Conservation (phyloP, 2,888 invertebrate genomes). For the Lasioglossum leucozonium region DNA sequence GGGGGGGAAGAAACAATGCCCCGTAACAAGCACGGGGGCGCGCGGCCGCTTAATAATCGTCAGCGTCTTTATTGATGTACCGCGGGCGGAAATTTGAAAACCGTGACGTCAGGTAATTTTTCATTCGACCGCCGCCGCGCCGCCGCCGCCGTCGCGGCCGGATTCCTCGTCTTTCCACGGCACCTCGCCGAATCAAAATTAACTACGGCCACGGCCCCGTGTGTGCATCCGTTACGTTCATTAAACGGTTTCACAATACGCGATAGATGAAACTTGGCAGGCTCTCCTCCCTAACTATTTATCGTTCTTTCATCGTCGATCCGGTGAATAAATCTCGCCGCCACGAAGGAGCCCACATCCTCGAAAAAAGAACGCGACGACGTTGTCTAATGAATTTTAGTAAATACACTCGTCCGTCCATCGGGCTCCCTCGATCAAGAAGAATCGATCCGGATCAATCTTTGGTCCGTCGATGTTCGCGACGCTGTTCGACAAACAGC, state of each 20-base stretch:
- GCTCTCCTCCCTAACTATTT: slow-evolving; percentile 52
- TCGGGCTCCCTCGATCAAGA: not conserved
- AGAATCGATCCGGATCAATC: not conserved
- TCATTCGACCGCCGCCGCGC: slow-evolving; percentile 49
- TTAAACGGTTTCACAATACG: slow-evolving; percentile 64
- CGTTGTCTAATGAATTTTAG: slow-evolving; percentile 37
- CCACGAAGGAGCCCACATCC: not conserved
- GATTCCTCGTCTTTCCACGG: slow-evolving; percentile 43
- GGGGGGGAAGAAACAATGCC: slow-evolving; percentile 62
- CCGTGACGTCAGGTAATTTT: slow-evolving; percentile 67
- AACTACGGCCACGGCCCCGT: slow-evolving; percentile 42
- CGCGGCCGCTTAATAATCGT: slow-evolving; percentile 69
- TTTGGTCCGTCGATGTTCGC: not conserved
- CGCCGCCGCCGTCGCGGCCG: not conserved
- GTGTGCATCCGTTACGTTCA: slow-evolving; percentile 64
- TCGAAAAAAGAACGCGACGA: not conserved
- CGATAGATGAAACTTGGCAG: slow-evolving; percentile 66
- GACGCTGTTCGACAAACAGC: not conserved
- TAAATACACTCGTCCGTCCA: not conserved
- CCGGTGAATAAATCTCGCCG: slow-evolving; percentile 52
- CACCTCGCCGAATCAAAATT: slow-evolving; percentile 61
- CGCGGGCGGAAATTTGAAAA: slow-evolving; percentile 64
- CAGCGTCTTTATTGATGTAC: slow-evolving; percentile 70
- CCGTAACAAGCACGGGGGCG: slow-evolving; percentile 65
- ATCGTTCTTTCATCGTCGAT: slow-evolving; percentile 55